Conservation (phyloP, 1,140 invertebrate genomes). For the Temnothorax longispinosus region DNA sequence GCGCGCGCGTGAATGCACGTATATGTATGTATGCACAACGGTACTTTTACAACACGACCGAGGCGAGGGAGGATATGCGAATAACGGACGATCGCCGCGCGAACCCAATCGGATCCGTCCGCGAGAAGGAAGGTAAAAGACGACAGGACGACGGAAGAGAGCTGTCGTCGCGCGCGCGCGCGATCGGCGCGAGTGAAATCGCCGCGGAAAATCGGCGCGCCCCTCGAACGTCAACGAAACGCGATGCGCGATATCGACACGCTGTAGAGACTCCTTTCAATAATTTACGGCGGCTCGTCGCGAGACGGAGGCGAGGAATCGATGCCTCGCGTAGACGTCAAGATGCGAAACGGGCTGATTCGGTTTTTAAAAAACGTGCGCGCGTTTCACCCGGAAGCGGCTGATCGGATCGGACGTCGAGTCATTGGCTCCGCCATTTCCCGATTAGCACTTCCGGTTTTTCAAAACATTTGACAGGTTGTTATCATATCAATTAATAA, state of each 20-base stretch:
- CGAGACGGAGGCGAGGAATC: background rate
- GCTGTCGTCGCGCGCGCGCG: too few species aligned
- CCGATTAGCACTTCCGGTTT: too few species aligned
- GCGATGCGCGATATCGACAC: background rate
- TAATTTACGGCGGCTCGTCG: background rate
- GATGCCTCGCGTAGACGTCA: background rate
- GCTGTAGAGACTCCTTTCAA: background rate
- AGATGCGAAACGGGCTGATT: background rate
- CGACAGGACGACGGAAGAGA: too few species aligned
- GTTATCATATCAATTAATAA: too few species aligned
- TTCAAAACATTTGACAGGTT: too few species aligned
- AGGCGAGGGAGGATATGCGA: background rate
- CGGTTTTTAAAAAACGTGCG: background rate
- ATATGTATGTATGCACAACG: background rate
- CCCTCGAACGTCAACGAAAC: too few species aligned
- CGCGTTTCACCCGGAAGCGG: background rate
- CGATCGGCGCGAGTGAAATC: too few species aligned
- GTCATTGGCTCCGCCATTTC: too few species aligned
- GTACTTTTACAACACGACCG: background rate
- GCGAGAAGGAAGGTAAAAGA: too few species aligned
- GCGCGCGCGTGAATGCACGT: too few species aligned
- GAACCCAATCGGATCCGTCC: too few species aligned
- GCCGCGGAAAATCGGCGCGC: too few species aligned
- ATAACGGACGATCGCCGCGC: background rate
- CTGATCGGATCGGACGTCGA: background rate